Conservation (phyloP, 2,797 vertebrate genomes). For the Eulemur coronatus region DNA sequence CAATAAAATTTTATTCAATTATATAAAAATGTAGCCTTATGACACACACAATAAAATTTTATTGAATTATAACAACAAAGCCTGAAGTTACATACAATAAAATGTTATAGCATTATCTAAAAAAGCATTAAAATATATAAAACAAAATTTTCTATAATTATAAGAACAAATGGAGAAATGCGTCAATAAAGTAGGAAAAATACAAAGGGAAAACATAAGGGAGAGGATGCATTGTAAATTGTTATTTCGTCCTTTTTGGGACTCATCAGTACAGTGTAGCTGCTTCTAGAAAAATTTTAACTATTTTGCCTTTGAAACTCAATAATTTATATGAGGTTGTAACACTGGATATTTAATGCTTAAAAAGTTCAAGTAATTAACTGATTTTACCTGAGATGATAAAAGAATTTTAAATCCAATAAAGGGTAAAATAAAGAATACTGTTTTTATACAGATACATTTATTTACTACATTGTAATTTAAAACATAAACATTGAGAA, state of each 20-base stretch:
- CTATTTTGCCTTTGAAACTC: neutral
- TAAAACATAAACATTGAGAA: neutral
- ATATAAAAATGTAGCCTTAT: too few species aligned
- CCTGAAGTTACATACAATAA: too few species aligned
- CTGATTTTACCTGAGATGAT: neutral
- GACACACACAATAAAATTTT: too few species aligned
- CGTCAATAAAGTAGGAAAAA: neutral
- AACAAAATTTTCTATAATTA: neutral
- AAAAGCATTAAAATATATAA: too few species aligned
- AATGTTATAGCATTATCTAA: too few species aligned
- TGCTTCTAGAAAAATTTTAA: neutral
- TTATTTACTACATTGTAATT: neutral
- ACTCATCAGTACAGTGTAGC: slow-evolving; percentile 35
- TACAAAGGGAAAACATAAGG: neutral
- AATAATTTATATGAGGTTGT: neutral
- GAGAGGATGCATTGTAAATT: slow-evolving; percentile 1
- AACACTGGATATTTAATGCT: neutral
- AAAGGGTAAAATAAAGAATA: neutral
- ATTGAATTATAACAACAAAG: too few species aligned
- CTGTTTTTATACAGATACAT: neutral
- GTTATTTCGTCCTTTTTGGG: neutral
- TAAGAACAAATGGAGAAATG: neutral
- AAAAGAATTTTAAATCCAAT: neutral
- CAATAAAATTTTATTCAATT: too few species aligned
- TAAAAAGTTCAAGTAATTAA: neutral